These are phyloP conservation scores for Chaetorhynchus papuensis DNA, from an alignment of 2,113 vertebrate species.

Conservation along the genomic window DNA sequence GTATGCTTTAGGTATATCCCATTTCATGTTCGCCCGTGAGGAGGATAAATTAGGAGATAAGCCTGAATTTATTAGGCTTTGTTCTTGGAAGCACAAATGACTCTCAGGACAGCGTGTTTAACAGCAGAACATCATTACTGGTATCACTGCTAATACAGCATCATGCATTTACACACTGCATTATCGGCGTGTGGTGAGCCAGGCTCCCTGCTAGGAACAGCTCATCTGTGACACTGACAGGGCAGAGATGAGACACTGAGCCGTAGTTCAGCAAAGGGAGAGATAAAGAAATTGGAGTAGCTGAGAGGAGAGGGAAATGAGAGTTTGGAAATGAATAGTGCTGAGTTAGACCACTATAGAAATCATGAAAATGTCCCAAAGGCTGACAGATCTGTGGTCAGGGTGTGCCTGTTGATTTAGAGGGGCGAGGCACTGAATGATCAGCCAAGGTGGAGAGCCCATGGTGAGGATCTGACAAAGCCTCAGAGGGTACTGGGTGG, in stretches of 20 bases:
- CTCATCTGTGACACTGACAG: background rate
- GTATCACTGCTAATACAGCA: background rate
- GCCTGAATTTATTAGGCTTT: constrained; percentile 45
- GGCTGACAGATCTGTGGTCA: background rate
- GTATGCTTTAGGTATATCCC: background rate
- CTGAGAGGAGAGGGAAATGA: background rate
- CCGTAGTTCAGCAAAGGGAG: background rate
- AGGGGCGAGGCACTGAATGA: background rate
- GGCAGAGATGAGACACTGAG: background rate
- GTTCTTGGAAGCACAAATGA: background rate
- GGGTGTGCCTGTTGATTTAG: background rate
- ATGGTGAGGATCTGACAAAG: background rate
- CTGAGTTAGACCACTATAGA: background rate
- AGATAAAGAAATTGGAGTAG: background rate
- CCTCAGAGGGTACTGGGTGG: background rate
- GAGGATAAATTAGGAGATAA: constrained; percentile 29
- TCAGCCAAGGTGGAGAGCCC: background rate
- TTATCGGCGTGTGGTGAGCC: background rate
- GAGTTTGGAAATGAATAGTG: background rate
- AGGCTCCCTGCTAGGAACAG: background rate
- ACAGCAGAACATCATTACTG: background rate
- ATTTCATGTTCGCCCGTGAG: background rate
- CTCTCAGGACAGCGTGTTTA: background rate
- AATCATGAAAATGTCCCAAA: background rate
- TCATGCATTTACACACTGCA: background rate